Percentiles rank a stretch among this genome's conserved stretches.
Conservation (phyloP, 2,797 vertebrate species). For the Galagoides demidoff region DNA sequence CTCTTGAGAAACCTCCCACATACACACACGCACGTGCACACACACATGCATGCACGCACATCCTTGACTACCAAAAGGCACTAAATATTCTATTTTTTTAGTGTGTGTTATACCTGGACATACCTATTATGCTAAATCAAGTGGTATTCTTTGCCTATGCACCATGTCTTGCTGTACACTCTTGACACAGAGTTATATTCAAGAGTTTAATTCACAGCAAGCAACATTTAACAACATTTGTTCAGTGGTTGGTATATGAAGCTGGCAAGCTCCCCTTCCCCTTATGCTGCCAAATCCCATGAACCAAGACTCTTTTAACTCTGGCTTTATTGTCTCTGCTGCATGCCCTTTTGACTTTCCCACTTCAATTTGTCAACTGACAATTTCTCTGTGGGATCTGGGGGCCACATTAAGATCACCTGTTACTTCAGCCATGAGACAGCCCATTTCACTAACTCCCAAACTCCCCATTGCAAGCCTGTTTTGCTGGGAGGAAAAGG, state of each 20-base stretch:
- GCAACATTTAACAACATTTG: conserved; percentile 77
- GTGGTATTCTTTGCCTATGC: not conserved
- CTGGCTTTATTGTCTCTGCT: conserved; percentile 18
- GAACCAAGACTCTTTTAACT: conserved; percentile 59
- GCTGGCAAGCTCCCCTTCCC: conserved; percentile 43
- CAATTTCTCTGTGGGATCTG: not conserved
- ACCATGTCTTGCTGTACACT: conserved; percentile 56
- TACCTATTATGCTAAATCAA: conserved; percentile 43
- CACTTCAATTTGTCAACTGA: not conserved
- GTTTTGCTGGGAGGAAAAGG: conserved; percentile 14
- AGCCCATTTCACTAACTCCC: not conserved
- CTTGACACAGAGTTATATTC: conserved; percentile 59
- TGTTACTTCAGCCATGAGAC: conserved; percentile 17
- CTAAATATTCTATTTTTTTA: conserved; percentile 14
- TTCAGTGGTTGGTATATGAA: conserved; percentile 71
- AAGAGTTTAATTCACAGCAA: conserved; percentile 73
- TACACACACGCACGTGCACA: not conserved
- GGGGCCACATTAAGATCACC: not conserved
- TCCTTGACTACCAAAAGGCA: conserved; percentile 34
- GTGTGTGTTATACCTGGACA: not conserved
- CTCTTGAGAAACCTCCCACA: not conserved
- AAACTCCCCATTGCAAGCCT: not conserved
- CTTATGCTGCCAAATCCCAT: conserved; percentile 49
- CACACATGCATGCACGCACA: not conserved
- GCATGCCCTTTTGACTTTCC: not conserved